Base-by-base conservation (phyloP, 2,113 vertebrate species). In the Cairina moschata region DNA sequence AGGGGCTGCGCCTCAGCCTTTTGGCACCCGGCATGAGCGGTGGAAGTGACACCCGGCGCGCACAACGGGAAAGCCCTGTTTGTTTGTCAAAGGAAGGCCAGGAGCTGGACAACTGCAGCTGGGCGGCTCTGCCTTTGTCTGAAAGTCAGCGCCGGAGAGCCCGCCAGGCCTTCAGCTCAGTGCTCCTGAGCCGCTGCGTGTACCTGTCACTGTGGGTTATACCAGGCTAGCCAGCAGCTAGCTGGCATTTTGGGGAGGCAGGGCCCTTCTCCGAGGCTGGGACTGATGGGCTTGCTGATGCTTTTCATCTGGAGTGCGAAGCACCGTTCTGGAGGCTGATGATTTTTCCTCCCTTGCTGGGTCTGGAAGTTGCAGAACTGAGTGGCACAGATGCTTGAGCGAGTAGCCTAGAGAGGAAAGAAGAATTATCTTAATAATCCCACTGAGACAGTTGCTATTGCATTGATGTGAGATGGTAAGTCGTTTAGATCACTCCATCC, bases 401-500 rank as follows among this genome's bases (percentile, higher is more conserved):
- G 77, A 79, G 42, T 2, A 93, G 88, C 32, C 68, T 92, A 54
- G 67, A 38, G 79, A 94, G 32, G 65, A 91, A 95, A 93, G 93
- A 93, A 94, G 65, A 96, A 78, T 32, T 86, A 68, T 66, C 3
- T 84, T 83, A 59, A 68, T 34, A 76, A 86, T 74, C 31, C 59
- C 88, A 2, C 36, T 54, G 66, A 71, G 62, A 28, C 46, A 77
- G 59, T 63, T 93, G 65, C 46, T 93, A 17, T 93, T 93, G 25
- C 75, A 40, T 58, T 93, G 66, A 52, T 66, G 78, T 91, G 91
- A 88, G 66, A 96, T 97, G 97, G 97, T 98, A 97, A 98, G 97
- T 97, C 62, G 66, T 69, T 83, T 58, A 90, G 23, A 68, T 85
- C 63, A 23, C 50, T 88, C 56, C 38, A 65, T 77, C 31, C 58